These are phyloP conservation scores for Pygocentrus nattereri DNA, from an alignment of 2,797 vertebrate species.

Conservation along the genomic window DNA sequence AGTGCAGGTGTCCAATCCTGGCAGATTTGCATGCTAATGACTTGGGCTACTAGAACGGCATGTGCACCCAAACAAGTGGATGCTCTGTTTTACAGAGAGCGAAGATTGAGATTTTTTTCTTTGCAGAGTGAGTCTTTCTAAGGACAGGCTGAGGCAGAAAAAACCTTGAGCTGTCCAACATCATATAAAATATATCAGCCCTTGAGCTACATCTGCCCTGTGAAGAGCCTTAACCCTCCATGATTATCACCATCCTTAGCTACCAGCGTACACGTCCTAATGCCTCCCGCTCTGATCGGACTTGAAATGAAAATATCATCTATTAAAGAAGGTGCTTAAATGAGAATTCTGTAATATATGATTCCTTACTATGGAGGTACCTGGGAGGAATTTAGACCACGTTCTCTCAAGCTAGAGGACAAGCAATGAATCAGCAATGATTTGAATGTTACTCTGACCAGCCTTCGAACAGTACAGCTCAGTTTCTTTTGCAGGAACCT, in stretches of 20 bases:
- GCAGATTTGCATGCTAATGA: background rate
- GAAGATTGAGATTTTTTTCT: constrained; percentile 4
- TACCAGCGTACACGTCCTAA: background rate
- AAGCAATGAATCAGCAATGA: background rate
- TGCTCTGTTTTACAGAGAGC: constrained; percentile 4
- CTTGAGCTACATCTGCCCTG: constrained; percentile 32
- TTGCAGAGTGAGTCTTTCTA: constrained; percentile 20
- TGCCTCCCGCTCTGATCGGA: background rate
- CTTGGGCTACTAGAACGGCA: background rate
- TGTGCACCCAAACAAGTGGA: background rate
- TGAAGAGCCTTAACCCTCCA: constrained; percentile 21
- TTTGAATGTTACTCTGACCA: background rate
- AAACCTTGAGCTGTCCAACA: constrained; percentile 44
- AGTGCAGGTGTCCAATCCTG: background rate
- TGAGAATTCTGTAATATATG: background rate
- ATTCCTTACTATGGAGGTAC: background rate
- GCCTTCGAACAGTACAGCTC: background rate
- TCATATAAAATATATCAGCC: constrained; percentile 49
- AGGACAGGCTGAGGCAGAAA: constrained; percentile 12
- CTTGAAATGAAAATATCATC: constrained; percentile 2
- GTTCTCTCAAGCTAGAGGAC: background rate
- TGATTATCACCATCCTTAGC: constrained; percentile 26
- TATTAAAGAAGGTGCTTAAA: background rate
- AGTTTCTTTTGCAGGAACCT: background rate
- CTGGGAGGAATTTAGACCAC: background rate